These are phyloP conservation scores for Sminthurides aquaticus DNA, from an alignment of 2,888 invertebrate species.

Conservation along the genomic window DNA sequence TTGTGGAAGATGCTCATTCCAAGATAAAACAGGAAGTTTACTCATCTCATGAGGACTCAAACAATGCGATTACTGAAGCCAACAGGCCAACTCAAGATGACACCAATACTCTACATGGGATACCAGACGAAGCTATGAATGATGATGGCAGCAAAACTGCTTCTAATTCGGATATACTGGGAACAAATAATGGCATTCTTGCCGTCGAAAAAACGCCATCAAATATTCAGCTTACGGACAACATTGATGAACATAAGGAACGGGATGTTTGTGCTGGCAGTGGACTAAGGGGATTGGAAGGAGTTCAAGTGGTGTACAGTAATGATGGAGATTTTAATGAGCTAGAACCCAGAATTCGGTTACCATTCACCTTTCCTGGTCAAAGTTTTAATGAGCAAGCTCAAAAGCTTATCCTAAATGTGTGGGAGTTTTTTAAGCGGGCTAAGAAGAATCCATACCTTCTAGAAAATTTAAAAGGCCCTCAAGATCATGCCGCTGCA, in stretches of 20 bases:
- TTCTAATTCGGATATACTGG: background rate
- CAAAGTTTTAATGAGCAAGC: constrained; percentile 40
- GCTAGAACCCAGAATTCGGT: background rate
- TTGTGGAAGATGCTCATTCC: no score
- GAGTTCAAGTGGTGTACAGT: no score
- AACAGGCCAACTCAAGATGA: background rate
- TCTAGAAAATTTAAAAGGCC: constrained; percentile 33
- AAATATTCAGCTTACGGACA: background rate
- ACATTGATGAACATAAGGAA: background rate
- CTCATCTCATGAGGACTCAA: background rate
- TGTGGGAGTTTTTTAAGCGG: constrained; percentile 42
- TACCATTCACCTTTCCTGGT: constrained; percentile 41
- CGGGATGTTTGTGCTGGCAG: no score
- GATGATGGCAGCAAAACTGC: background rate
- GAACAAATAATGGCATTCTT: background rate
- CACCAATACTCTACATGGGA: background rate
- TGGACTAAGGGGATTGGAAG: no score
- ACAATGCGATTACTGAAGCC: background rate
- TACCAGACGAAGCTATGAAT: background rate
- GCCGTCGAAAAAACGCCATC: background rate
- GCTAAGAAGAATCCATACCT: constrained; percentile 36
- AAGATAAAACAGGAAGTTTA: no score
- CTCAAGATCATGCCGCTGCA: constrained; percentile 38
- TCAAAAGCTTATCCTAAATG: constrained; percentile 41
- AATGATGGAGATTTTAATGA: no score